Evolutionary conservation across 2,888 invertebrate species (phyloP).

Genomic region (Opisthograptis luteolata): DNA sequence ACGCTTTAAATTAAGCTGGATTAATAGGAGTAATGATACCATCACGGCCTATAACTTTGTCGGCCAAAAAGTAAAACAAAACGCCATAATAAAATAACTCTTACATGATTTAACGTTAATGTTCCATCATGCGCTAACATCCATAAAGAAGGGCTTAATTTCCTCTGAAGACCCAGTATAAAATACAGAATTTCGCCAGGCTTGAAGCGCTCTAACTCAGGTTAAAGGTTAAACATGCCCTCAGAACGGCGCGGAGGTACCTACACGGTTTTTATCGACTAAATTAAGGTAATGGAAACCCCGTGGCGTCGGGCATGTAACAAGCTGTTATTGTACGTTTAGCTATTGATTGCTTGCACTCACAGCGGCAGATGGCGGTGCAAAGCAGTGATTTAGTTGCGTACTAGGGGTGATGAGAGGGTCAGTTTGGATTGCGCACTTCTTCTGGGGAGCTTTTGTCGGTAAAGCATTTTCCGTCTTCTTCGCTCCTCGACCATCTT

Average conservation of each 20-base stretch:
- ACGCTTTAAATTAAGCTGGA: not conserved
- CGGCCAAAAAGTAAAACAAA: conserved; percentile 13
- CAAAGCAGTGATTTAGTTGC: conserved; percentile 16
- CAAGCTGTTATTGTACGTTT: conserved; percentile 69
- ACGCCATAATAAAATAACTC: conserved; percentile 16
- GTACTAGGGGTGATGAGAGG: not conserved
- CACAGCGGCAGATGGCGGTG: conserved; percentile 23
- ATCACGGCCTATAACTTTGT: not conserved
- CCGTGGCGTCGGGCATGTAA: conserved; percentile 60
- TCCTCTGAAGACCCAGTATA: conserved; percentile 25
- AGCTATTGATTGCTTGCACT: conserved; percentile 62
- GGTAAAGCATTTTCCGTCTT: no score
- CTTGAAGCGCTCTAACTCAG: conserved; percentile 36
- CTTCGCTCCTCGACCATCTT: no score
- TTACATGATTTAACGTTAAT: conserved; percentile 23
- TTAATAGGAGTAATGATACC: not conserved
- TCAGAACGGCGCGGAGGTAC: conserved; percentile 46
- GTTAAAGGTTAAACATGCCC: conserved; percentile 69
- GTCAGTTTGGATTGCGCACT: not conserved
- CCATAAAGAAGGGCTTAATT: conserved; percentile 29
- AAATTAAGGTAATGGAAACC: conserved; percentile 73
- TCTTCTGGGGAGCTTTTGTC: not conserved
- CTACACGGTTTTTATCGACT: conserved; percentile 64
- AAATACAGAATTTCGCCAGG: conserved; percentile 36
- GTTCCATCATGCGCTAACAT: conserved; percentile 24